Evolutionary conservation across 2,113 vertebrate genomes (phyloP), one percentile per base, ranked within the genome.

Genomic region (Phalacrocorax aristotelis): DNA sequence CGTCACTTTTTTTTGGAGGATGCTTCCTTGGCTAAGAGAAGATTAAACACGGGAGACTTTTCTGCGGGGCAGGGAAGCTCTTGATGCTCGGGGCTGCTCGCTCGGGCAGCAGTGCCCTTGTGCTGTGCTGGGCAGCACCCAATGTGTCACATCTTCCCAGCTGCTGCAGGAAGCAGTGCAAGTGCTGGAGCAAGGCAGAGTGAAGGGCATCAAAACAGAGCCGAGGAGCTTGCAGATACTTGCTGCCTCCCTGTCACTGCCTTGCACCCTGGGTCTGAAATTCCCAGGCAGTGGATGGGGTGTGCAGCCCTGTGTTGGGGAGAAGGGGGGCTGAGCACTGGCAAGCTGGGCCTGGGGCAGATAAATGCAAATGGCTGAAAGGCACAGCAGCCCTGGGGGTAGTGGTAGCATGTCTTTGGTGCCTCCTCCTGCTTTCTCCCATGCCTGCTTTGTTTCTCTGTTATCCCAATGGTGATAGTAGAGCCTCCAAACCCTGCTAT

Each of bases 21-120:
- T 79, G 64, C 80, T 89, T 91, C 61, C 22, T 55, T 61, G 52
- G 52, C 36, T 54, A 40, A 93, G 79, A 40, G 55, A 92, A 95
- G 85, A 80, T 68, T 29, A 83, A 83, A 88, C 54, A 83, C 15
- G 36, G 38, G 49, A 74, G 44, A 21, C 26, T 89, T 64, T 92
- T 51, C 54, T 5, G 18, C 2, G 9, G 62, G n/a, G 13, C 46
- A 71, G 42, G 48, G 46, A 87, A 92, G 54, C 5, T 93, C 32
- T 80, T 29, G 13, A 30, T 55, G 36, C 29, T 81, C 7, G 2
- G 52, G 29, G n/a, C 36, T 79, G n/a, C 75, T 80, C 0, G 3
- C 49, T 61, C 0, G 2, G 78, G 64, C 46, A 69, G 36, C 21
- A 27, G 32, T 23, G 44, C 19, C 13, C 48, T 65, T 38, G 38